Evolutionary conservation across 2,888 invertebrate genomes (phyloP).

Genomic region (Asteroscopus sphinx): DNA sequence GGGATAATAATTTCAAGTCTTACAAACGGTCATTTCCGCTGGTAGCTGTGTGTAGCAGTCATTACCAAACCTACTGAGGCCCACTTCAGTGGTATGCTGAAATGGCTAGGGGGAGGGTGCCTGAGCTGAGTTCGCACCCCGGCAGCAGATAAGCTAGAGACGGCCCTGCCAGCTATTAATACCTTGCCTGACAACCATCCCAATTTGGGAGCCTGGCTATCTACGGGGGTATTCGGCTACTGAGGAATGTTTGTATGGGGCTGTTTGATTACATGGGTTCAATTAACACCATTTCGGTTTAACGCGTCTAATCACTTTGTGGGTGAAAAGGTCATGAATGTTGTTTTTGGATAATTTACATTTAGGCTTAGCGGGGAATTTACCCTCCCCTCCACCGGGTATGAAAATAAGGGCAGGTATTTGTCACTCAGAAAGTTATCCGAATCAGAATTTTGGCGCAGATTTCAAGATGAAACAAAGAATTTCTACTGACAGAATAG

Average conservation of each 20-base stretch:
- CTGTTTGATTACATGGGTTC: slow-evolving; percentile 39
- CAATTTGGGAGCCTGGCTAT: slow-evolving; percentile 7
- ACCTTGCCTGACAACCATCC: slow-evolving; percentile 27
- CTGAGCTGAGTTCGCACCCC: no score
- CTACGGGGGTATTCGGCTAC: slow-evolving; percentile 17
- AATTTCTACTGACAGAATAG: no score
- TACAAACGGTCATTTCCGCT: no score
- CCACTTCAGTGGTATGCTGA: no score
- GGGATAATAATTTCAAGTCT: no score
- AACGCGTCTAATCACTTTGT: slow-evolving; percentile 33
- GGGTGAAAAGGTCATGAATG: slow-evolving; percentile 22
- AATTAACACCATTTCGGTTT: slow-evolving; percentile 42
- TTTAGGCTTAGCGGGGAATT: slow-evolving; percentile 5
- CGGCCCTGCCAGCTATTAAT: no score
- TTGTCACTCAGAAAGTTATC: background rate
- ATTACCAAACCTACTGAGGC: no score
- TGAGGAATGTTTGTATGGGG: slow-evolving; percentile 33
- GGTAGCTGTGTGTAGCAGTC: no score
- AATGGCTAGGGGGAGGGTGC: no score
- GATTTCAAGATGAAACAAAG: no score
- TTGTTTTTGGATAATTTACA: slow-evolving; percentile 43
- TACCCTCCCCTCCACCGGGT: no score
- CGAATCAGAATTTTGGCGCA: background rate
- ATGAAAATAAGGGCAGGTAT: slow-evolving; percentile 12
- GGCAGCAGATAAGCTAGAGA: no score